phyloP scores from a whole-genome alignment of 2,797 vertebrate genomes.

The Neosilurus mollespiculum region DNA sequence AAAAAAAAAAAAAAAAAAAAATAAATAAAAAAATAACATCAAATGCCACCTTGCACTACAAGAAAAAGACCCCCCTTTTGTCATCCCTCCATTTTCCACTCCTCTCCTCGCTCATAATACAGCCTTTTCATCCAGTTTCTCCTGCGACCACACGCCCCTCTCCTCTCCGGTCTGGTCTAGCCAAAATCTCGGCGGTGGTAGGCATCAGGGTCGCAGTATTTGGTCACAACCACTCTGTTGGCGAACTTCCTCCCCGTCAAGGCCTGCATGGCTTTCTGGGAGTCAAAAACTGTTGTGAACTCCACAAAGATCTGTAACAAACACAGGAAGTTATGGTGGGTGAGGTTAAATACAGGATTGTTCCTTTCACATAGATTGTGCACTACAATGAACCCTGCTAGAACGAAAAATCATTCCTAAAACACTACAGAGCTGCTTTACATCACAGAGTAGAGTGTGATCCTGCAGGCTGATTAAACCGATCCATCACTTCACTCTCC shows the following conservation, averaged over 20 bases:
- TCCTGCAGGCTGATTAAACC: background rate
- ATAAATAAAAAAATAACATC: background rate
- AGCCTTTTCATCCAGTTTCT: conserved; percentile 32
- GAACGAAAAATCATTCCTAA: background rate
- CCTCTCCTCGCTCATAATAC: conserved; percentile 25
- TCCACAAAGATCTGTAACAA: conserved; percentile 88
- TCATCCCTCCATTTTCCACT: conserved; percentile 31
- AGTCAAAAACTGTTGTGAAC: conserved; percentile 91
- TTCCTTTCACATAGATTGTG: too few species aligned
- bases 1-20: background rate
- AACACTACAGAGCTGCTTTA: background rate
- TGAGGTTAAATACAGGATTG: background rate
- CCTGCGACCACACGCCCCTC: background rate
- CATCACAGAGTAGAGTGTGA: background rate
- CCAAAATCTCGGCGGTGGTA: conserved; percentile 94
- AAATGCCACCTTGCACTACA: conserved; percentile 44
- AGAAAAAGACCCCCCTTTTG: conserved; percentile 37
- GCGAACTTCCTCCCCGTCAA: conserved; percentile 93
- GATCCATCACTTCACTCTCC: too few species aligned
- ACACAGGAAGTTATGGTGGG: background rate
- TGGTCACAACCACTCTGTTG: conserved; percentile 94
- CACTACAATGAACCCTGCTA: background rate
- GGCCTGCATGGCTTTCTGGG: conserved; percentile 96
- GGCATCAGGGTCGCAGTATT: conserved; percentile 93
- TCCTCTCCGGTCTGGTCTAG: conserved; percentile 67